Evolutionary conservation across 2,888 invertebrate species (phyloP).

Genomic region (Icerya purchasi): DNA sequence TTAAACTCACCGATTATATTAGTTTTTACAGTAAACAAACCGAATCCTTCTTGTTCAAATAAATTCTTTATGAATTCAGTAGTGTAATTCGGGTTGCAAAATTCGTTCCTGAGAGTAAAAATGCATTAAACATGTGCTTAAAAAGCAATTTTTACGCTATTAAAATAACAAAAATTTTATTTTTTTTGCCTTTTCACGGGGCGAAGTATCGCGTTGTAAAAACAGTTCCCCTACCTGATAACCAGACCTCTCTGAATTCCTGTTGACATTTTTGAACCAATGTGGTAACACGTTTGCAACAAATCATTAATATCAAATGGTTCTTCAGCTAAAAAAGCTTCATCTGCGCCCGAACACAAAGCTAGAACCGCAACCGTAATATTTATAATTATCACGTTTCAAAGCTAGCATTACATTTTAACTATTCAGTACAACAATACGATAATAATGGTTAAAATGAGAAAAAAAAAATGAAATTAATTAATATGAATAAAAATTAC

Average conservation of each 20-base stretch:
- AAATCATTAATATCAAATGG: background rate
- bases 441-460: no score
- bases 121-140: no score
- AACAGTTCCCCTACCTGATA: background rate
- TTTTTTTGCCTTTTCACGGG: no score
- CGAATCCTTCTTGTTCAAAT: background rate
- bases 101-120: background rate
- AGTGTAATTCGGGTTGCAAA: background rate
- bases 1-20: background rate
- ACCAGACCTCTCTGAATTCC: background rate
- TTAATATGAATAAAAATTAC: no score
- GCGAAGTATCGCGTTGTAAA: no score
- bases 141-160: no score
- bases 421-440: no score
- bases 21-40: background rate
- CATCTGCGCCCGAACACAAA: background rate
- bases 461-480: no score
- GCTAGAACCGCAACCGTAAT: no score
- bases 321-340: background rate
- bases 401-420: no score
- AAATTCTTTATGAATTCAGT: background rate
- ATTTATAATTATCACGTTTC: no score
- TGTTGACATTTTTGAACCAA: background rate
- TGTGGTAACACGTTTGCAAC: background rate
- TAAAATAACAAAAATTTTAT: no score